Base-by-base conservation (phyloP, 2,797 vertebrate species). In the Oryzias dopingdopingensis region DNA sequence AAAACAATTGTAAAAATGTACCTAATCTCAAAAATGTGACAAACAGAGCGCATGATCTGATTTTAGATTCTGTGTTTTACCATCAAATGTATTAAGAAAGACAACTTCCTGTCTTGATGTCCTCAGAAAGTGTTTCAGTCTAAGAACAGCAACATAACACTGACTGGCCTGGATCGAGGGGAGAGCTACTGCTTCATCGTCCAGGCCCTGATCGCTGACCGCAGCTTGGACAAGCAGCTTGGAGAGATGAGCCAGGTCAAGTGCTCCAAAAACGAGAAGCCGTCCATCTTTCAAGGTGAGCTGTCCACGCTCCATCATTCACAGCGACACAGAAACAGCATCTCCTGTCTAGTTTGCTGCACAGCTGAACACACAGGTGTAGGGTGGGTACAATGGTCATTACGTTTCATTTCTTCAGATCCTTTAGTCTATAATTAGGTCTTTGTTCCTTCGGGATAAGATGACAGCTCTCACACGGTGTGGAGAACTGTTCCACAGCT, bases 111-210 rank as follows among this genome's bases (percentile, higher is more conserved):
- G 20, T 3, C 43, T 2, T 3, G 24, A 20, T 14, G 23, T 71
- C 14, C 44, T 3, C 59, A 99, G 97, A 98, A 94, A 92, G 49
- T 42, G 0, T 1, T 20, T 32, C 49, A 1, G 4, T 91, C 90
- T 12, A 29, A 70, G 51, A 90, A 59, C 23, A 86, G 75, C 14
- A 13, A 5, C 22, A 91, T 96, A 49, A 77, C 87, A 59, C 1
- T 97, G 57, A 60, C 12, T 0, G 67, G 44, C 0, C 58, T 95
- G 79, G 96, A 97, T 41, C 72, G 37, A 51, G 92, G 83, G 0
- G 77, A 83, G 59, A 94, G 84, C 75, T 97, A 99, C 74, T 98
- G 97, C 77, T 96, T 98, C 81, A 86, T 5, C 1, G 68, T 96
- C 0, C 93, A 95, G 65, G 94, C 87, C 29, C 72, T 40, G 52